Conservation (phyloP, 2,113 vertebrate genomes). For the Brachyhypopomus occidentalis region DNA sequence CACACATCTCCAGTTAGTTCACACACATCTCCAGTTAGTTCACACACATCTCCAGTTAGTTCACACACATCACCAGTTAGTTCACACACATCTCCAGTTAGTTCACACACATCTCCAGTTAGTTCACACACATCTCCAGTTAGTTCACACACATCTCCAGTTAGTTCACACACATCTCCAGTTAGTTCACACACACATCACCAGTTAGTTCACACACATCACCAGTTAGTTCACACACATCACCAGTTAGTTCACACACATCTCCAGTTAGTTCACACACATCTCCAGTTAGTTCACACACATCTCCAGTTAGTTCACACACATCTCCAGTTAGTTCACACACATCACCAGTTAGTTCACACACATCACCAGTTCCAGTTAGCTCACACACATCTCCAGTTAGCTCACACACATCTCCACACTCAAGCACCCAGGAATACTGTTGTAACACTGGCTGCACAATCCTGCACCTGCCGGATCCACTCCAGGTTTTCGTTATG, state of each 20-base stretch:
- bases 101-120: background rate
- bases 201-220: background rate
- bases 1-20: background rate
- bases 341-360: background rate
- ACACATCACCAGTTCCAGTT: background rate
- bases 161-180: background rate
- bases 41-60: background rate
- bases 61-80: too few relatives aligned
- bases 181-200: background rate
- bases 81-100: background rate
- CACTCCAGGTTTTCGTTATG: too few relatives aligned
- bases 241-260: background rate
- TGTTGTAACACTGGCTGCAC: too few relatives aligned
- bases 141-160: background rate
- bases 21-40: background rate
- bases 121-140: background rate
- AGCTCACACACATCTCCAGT: background rate
- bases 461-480: too few relatives aligned
- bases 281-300: background rate
- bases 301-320: background rate
- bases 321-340: background rate
- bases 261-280: background rate
- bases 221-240: too few relatives aligned
- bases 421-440: background rate
- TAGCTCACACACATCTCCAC: background rate